Percentiles rank a stretch among this genome's conserved stretches.
phyloP scores from a whole-genome alignment of 1,140 invertebrate species.

The Theocolax elegans region DNA sequence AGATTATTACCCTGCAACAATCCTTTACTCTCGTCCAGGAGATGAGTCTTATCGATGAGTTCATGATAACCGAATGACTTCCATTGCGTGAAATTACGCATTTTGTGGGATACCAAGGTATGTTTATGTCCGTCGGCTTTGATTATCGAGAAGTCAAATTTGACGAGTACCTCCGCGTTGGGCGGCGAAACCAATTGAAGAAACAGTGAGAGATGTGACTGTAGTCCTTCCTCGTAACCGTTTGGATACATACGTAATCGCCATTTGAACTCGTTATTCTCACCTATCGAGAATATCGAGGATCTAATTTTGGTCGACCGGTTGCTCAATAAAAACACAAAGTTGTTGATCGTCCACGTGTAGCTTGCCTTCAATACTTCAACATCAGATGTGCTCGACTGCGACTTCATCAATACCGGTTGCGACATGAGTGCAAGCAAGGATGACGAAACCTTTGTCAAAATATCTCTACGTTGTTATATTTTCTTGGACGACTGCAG shows the following conservation, averaged over 20 bases:
- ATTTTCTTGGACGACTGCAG: too few relatives aligned
- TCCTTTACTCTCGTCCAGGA: not conserved
- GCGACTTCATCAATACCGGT: too few relatives aligned
- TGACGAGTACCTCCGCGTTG: not conserved
- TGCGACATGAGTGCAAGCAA: too few relatives aligned
- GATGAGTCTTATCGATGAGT: not conserved
- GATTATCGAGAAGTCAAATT: not conserved
- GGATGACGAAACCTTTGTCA: too few relatives aligned
- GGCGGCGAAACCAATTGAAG: not conserved
- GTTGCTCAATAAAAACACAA: not conserved
- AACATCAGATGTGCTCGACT: not conserved
- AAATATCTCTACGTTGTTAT: too few relatives aligned
- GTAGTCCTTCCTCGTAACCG: not conserved
- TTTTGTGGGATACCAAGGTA: not conserved
- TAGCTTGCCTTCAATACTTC: not conserved
- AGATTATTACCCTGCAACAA: not conserved
- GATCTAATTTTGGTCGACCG: not conserved
- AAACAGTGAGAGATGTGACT: not conserved
- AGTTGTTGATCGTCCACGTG: constrained; percentile 4
- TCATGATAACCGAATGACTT: constrained; percentile 1
- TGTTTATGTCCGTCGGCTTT: not conserved
- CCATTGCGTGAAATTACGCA: not conserved
- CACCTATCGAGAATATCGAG: not conserved
- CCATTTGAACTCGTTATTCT: constrained; percentile 2
- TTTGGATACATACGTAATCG: not conserved